These are phyloP conservation scores for Cyanocitta stelleri DNA, from an alignment of 2,113 vertebrate genomes.

Conservation along the genomic window DNA sequence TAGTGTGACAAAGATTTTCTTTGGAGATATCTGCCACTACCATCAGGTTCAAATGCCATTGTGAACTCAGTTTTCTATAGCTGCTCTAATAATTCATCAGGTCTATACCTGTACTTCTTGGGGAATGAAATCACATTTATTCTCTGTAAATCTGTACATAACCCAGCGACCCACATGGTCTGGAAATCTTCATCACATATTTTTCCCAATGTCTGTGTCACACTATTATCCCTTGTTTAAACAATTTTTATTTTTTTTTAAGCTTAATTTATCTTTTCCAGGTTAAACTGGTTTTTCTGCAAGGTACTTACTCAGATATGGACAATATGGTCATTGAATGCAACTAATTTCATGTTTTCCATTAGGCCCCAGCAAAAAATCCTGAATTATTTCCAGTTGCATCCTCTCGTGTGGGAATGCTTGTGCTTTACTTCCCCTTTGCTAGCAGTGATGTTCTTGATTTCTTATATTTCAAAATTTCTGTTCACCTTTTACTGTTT, in stretches of 20 bases:
- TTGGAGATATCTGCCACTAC: background rate
- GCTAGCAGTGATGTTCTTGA: background rate
- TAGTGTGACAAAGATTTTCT: background rate
- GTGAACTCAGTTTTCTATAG: background rate
- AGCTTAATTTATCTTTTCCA: background rate
- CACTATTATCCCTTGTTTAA: background rate
- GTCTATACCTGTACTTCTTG: background rate
- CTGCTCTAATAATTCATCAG: background rate
- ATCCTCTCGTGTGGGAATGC: rapidly evolving
- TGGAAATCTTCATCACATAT: background rate
- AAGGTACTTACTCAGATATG: background rate
- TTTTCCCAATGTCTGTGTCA: background rate
- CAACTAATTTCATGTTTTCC: background rate
- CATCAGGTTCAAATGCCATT: background rate
- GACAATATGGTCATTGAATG: background rate
- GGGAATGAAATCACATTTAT: background rate
- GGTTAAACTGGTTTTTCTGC: background rate
- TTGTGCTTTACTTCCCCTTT: background rate
- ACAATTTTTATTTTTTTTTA: background rate
- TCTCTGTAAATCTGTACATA: background rate
- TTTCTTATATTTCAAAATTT: background rate
- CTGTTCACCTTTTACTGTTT: background rate
- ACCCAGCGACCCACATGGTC: background rate
- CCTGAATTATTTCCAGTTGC: background rate
- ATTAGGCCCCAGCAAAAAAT: background rate